phyloP scores from a whole-genome alignment of 1,140 invertebrate genomes.

The Drosophila pandora region DNA sequence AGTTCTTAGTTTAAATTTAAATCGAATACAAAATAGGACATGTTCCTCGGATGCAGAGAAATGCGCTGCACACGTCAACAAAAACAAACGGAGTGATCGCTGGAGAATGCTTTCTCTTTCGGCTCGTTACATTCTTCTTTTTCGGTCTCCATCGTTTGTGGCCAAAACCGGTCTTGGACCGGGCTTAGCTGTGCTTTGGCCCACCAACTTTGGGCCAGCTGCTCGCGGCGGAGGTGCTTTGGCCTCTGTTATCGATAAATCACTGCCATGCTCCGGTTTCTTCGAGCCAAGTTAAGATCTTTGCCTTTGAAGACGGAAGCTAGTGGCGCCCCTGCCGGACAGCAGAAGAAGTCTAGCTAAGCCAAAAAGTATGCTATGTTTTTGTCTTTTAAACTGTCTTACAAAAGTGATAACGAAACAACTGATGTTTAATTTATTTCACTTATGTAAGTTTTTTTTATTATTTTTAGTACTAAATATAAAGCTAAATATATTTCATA shows the following conservation, averaged over 20 bases:
- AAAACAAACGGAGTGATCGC: slow-evolving; percentile 21
- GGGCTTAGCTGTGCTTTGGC: slow-evolving; percentile 26
- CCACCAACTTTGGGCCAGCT: slow-evolving; percentile 28
- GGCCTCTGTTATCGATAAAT: slow-evolving; percentile 39
- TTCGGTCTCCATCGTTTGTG: slow-evolving; percentile 14
- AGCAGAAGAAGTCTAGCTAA: background rate
- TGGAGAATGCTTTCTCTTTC: slow-evolving; percentile 72
- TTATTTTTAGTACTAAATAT: too few relatives aligned
- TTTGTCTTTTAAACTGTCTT: too few relatives aligned
- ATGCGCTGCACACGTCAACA: slow-evolving; percentile 67
- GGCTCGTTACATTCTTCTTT: slow-evolving; percentile 43
- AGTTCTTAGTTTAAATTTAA: background rate
- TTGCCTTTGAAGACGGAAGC: background rate
- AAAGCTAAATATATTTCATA: too few relatives aligned
- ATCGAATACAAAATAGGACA: slow-evolving; percentile 11
- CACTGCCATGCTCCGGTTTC: background rate
- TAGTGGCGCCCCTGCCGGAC: background rate
- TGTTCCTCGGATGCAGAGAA: background rate
- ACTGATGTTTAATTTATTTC: too few relatives aligned
- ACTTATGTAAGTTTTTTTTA: too few relatives aligned
- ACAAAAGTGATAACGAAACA: too few relatives aligned
- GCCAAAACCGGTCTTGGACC: slow-evolving; percentile 63
- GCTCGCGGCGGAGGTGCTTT: background rate
- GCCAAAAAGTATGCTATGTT: slow-evolving; percentile 3
- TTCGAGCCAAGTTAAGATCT: background rate